phyloP scores from a whole-genome alignment of 2,113 vertebrate species.

The Tachuris rubrigastra region DNA sequence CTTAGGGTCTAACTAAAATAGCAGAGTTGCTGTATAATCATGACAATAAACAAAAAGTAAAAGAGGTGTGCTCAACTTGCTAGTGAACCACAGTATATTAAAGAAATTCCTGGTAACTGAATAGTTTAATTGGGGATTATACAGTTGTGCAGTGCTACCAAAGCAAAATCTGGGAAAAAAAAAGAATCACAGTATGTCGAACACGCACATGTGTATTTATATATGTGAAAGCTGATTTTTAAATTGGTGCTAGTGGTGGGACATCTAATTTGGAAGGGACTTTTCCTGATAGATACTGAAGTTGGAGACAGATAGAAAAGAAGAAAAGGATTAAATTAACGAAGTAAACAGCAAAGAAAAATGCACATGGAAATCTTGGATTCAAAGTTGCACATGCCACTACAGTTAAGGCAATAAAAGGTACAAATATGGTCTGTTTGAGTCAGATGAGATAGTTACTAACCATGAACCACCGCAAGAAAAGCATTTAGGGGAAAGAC shows the following conservation, averaged over 20 bases:
- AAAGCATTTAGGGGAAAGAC: background rate
- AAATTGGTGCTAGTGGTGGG: background rate
- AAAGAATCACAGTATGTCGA: background rate
- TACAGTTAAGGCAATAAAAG: background rate
- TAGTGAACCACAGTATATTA: background rate
- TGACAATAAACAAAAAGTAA: background rate
- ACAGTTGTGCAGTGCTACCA: background rate
- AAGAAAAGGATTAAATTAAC: background rate
- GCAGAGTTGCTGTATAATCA: background rate
- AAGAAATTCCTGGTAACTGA: background rate
- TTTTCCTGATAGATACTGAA: background rate
- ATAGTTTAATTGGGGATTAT: background rate
- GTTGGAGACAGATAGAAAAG: background rate
- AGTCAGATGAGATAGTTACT: background rate
- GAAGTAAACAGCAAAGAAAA: background rate
- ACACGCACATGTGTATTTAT: background rate
- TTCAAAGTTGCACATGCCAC: accelerated
- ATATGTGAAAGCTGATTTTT: background rate
- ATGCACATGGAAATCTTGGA: background rate
- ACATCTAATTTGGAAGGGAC: background rate
- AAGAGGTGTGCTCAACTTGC: background rate
- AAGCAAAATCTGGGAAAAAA: background rate
- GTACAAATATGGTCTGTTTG: background rate
- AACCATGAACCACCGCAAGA: background rate
- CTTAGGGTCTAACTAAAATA: background rate